Percentiles rank a stretch among this genome's conserved stretches.
These are phyloP conservation scores for Drosophila neotestacea DNA, from an alignment of 2,888 invertebrate genomes.

Conservation along the genomic window DNA sequence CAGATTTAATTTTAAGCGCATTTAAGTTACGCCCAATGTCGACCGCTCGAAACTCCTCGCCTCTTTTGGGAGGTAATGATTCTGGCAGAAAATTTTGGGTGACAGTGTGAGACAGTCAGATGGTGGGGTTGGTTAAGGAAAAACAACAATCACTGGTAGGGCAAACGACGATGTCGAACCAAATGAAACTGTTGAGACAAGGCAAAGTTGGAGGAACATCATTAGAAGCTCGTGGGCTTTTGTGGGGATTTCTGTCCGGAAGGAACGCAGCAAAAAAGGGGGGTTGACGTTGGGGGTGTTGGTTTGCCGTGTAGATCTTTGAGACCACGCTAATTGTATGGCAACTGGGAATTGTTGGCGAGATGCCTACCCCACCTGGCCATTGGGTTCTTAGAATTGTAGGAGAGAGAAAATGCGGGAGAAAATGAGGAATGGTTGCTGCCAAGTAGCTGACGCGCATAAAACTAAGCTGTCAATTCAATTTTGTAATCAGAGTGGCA, in stretches of 20 bases:
- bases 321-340: conserved; percentile 75
- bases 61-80: conserved; percentile 37
- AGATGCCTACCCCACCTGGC: conserved; percentile 28
- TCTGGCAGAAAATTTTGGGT: conserved; percentile 52
- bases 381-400: neutral
- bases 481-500: conserved; percentile 80
- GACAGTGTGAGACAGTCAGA: conserved; percentile 36
- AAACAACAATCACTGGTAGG: conserved; percentile 62
- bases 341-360: conserved; percentile 58
- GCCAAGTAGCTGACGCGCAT: conserved; percentile 65
- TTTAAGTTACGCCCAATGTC: conserved; percentile 66
- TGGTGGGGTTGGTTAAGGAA: conserved; percentile 27
- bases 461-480: conserved; percentile 81
- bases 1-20: conserved; percentile 81
- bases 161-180: conserved; percentile 62
- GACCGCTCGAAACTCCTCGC: conserved; percentile 10
- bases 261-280: neutral
- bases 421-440: conserved; percentile 1
- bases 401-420: neutral
- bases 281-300: neutral
- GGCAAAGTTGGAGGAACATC: conserved; percentile 66
- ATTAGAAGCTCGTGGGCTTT: conserved; percentile 65
- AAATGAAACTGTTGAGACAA: conserved; percentile 72
- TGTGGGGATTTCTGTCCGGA: conserved; percentile 1
- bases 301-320: conserved; percentile 31